A percentile compares a stretch with the other conserved stretches of the same genome.
phyloP scores from a whole-genome alignment of 2,797 vertebrate species.

The Nothura maculosa region DNA sequence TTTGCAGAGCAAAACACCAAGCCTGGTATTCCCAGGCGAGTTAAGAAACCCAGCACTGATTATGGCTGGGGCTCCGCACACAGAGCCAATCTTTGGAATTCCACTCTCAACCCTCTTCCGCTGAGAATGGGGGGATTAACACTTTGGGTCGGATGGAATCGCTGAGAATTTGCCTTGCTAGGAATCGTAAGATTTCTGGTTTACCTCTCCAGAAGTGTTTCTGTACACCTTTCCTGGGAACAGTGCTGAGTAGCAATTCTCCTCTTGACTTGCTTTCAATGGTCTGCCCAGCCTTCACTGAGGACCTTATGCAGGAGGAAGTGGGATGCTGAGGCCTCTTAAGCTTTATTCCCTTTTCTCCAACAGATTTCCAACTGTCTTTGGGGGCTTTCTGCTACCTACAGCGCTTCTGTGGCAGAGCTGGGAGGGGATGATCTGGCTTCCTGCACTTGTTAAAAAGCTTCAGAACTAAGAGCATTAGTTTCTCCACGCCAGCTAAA shows the following conservation, averaged over 20 bases:
- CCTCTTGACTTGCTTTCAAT: background rate
- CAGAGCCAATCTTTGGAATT: background rate
- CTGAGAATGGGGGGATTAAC: background rate
- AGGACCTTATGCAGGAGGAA: background rate
- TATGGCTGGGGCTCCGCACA: background rate
- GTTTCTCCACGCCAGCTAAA: conserved; percentile 62
- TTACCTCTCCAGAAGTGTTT: background rate
- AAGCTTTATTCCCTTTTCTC: conserved; percentile 1
- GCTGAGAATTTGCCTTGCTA: background rate
- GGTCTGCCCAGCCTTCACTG: background rate
- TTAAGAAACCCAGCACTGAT: background rate
- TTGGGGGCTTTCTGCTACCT: conserved; percentile 44
- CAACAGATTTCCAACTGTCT: background rate
- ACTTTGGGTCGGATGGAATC: background rate
- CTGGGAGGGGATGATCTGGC: conserved; percentile 66
- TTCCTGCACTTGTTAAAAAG: conserved; percentile 63
- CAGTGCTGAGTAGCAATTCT: background rate
- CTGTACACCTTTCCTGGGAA: background rate
- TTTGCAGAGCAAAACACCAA: background rate
- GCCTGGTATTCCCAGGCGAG: background rate
- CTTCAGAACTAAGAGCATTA: conserved; percentile 76
- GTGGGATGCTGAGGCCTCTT: background rate
- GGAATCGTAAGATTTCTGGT: background rate
- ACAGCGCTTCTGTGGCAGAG: conserved; percentile 47
- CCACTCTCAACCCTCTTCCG: background rate